Evolutionary conservation across 2,888 invertebrate species (phyloP), one percentile per base, ranked within the genome.

Genomic region (Ectemnius lituratus): DNA sequence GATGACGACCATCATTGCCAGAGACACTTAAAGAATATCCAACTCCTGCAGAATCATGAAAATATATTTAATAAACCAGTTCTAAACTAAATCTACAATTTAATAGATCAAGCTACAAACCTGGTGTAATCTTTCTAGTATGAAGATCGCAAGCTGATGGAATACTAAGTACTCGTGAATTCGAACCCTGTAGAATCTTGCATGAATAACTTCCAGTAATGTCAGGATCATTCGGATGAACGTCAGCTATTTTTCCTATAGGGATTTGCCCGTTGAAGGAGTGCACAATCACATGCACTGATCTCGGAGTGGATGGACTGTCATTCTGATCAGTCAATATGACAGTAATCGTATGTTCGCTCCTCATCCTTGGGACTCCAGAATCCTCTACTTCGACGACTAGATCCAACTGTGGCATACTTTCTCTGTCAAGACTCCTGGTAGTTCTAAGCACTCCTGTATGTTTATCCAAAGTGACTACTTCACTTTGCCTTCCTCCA

Each of bases 161-260:
- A 68, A 98, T 96, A 64, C 92, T 93, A 16, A 96, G 91, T 56
- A 95, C 73, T 94, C 94, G 93, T 14, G 94, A 92, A 79, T 92
- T 94, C 82, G 92, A 94, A 88, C 91, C 94, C 90, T 92, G 94
- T 84, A 96, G 91, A 77, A 97, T 94, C 88, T 94, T 95, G 89
- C 98, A 99, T 85, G 93, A 94, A 88, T 98, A 98, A 86, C 97
- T 95, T 3, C 98, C 98, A 65, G 94, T 94, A n/a, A 94, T 93
- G 89, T 99, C 98, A 0, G 95, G 94, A 92, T 99, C 99, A 87
- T 97, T 96, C 0, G 99, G 99, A 91, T 95, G 96, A 0, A 98
- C 96, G 90, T 97, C 94, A 6, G 97, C 98, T 78, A 99, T 95
- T 91, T 95, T 96, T n/a, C 96, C 96, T 23, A 93, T 89, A 0